Percentiles rank a stretch among this genome's conserved stretches.
Conservation (phyloP, 1,140 invertebrate species). For the Drosophila pachea region DNA sequence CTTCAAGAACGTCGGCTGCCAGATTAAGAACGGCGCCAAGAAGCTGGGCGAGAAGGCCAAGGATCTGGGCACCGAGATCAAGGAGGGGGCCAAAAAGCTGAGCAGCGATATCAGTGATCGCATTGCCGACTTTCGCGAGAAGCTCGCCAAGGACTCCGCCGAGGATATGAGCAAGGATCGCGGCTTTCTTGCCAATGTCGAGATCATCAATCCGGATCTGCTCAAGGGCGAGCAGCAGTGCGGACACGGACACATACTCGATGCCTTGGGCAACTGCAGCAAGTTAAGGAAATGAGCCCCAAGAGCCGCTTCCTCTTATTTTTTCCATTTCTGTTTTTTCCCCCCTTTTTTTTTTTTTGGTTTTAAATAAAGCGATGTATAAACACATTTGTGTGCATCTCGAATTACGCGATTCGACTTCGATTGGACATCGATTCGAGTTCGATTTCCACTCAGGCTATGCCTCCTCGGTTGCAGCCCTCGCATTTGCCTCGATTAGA, state of each 20-base stretch:
- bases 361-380: constrained; percentile 1
- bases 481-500: no score
- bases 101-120: constrained; percentile 62
- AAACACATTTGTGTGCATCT: no score
- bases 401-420: no score
- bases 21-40: constrained; percentile 68
- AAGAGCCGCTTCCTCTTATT: background rate
- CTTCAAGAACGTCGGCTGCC: constrained; percentile 70
- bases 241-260: constrained; percentile 72
- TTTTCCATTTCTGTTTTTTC: constrained; percentile 33
- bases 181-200: constrained; percentile 62
- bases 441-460: no score
- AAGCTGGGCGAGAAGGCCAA: constrained; percentile 63
- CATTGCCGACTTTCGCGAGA: constrained; percentile 69
- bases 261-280: constrained; percentile 76
- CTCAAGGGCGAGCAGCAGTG: constrained; percentile 72
- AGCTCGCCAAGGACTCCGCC: constrained; percentile 59
- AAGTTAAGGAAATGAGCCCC: constrained; percentile 62
- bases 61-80: constrained; percentile 56
- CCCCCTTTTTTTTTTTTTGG: constrained; percentile 6
- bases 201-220: constrained; percentile 72
- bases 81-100: constrained; percentile 69
- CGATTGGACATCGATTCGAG: no score
- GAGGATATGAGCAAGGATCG: constrained; percentile 59
- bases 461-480: no score